Conservation (phyloP, 2,888 invertebrate species). For the Podabrus alpinus region DNA sequence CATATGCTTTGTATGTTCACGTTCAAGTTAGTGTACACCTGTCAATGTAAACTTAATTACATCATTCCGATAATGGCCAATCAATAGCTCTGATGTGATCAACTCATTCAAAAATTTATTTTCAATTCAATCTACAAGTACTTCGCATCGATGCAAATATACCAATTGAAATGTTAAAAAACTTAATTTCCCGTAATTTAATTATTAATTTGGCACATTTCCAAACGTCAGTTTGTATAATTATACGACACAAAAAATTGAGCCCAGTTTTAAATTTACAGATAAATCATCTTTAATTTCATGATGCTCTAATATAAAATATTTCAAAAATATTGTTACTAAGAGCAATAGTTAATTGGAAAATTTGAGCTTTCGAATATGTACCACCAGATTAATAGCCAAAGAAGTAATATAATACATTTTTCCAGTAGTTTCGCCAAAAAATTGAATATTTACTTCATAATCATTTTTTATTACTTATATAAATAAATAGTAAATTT, state of each 20-base stretch:
- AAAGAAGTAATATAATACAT: too few relatives aligned
- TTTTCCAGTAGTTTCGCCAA: too few relatives aligned
- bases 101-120: neutral
- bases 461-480: too few relatives aligned
- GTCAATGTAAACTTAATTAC: neutral
- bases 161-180: neutral
- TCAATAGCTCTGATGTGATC: neutral
- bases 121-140: neutral
- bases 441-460: too few relatives aligned
- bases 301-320: too few relatives aligned
- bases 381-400: too few relatives aligned
- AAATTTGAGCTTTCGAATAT: too few relatives aligned
- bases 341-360: too few relatives aligned
- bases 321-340: too few relatives aligned
- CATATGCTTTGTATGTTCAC: neutral
- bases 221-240: neutral
- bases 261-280: too few relatives aligned
- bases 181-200: neutral
- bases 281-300: too few relatives aligned
- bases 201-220: neutral
- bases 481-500: too few relatives aligned
- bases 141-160: neutral
- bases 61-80: neutral
- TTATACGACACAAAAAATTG: neutral
- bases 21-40: neutral